phyloP scores from a whole-genome alignment of 2,797 vertebrate genomes.

The Smutsia temminckii region DNA sequence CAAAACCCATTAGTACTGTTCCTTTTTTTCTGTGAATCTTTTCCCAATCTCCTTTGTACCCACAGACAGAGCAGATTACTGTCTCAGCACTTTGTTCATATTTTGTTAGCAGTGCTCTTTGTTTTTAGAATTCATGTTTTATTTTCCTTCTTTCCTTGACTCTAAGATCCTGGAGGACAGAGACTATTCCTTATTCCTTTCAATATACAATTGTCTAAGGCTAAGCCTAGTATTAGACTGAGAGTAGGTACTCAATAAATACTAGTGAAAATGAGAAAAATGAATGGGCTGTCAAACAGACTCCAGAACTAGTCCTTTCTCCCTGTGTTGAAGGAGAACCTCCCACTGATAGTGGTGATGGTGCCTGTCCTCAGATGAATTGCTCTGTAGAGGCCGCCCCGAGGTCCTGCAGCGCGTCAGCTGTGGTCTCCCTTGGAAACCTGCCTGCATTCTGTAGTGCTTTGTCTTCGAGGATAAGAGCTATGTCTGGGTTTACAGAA shows the following conservation, averaged over 20 bases:
- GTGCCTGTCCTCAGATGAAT: neutral
- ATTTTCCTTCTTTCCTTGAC: slow-evolving; percentile 17
- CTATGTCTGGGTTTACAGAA: neutral
- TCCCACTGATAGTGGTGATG: neutral
- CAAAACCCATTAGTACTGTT: neutral
- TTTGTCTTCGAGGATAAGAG: neutral
- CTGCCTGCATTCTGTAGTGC: neutral
- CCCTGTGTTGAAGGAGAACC: neutral
- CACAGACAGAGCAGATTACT: neutral
- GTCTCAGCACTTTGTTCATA: neutral
- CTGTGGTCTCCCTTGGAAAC: neutral
- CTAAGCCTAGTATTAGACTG: neutral
- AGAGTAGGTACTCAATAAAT: neutral
- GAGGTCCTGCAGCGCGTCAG: neutral
- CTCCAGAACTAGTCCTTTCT: neutral
- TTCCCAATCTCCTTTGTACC: neutral
- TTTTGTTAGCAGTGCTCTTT: neutral
- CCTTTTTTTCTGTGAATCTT: neutral
- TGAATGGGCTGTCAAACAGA: neutral
- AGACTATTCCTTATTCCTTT: neutral
- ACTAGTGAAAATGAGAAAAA: neutral
- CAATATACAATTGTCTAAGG: neutral
- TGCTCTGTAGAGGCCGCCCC: neutral
- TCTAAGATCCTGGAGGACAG: neutral
- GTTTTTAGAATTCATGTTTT: slow-evolving; percentile 13